Evolutionary conservation across 2,888 invertebrate genomes (phyloP), one percentile per base, ranked within the genome.

Genomic region (Megamerina dolium): DNA sequence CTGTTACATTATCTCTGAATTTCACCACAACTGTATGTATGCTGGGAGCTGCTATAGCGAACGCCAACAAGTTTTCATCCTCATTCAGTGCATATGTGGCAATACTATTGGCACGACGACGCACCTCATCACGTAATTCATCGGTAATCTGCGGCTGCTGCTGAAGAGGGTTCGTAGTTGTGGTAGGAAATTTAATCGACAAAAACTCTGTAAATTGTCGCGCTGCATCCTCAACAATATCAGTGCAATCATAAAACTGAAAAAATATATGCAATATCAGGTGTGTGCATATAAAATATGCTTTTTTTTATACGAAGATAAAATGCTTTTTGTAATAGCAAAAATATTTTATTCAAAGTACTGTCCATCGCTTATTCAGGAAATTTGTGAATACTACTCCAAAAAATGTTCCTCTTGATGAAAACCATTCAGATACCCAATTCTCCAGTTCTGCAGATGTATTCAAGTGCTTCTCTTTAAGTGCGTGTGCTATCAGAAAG

Each of bases 11-110:
- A 53, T 69, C 69, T 49, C 69, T 64, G 60, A 72, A 72, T 57
- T 70, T 70, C 45, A 72, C 69, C 52, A 72, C 72, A 46, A 72
- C 73, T 41, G 73, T 62, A 56, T 68, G 68, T 51, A 70, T 63
- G 45, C 60, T 65, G 35, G 73, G 72, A 36, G 71, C 72, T 45
- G 72, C 72, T 37, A 72, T 63, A 32, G 72, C 72, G 55, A 72
- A 68, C 14, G 72, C 72, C 56, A 72, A 51, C 32, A 72, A 58
- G 52, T 65, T 67, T 46, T 71, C 72, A 54, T 72, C 73, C 54
- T 71, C 64, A 43, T 60, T 61, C 38, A 72, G 58, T 42, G 72
- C 72, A 49, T 64, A 60, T 49, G 59, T 67, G 51, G 73, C 72
- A 44, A 73, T 65, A 45, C 47, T 52, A 54, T 71, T 70, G 27